Conservation (phyloP, 2,113 vertebrate genomes). For the Alectura lathami region DNA sequence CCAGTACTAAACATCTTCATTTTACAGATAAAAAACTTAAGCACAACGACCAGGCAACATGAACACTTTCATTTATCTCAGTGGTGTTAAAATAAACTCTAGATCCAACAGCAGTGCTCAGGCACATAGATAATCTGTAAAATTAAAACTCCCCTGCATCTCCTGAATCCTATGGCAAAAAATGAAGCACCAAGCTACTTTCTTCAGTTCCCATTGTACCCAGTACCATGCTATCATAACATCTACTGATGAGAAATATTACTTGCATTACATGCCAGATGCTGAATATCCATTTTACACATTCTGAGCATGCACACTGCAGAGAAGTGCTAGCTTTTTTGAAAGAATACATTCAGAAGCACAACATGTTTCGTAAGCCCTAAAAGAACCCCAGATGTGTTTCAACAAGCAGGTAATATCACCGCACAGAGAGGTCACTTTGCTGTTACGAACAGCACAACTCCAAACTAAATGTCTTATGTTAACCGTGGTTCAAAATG, state of each 20-base stretch:
- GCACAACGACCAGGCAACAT: neutral
- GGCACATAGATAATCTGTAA: neutral
- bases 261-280: rapidly evolving
- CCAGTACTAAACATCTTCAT: neutral
- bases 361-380: neutral
- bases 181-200: neutral
- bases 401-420: neutral
- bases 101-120: neutral
- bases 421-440: neutral
- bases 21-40: constrained; percentile 9
- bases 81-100: neutral
- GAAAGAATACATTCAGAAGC: neutral
- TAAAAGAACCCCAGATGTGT: neutral
- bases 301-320: neutral
- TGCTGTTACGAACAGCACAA: neutral
- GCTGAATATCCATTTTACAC: neutral
- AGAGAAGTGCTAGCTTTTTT: neutral
- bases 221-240: neutral
- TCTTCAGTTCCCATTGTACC: neutral
- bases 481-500: neutral
- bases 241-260: neutral
- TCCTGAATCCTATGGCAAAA: neutral
- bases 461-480: neutral
- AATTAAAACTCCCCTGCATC: neutral
- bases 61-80: neutral